Base-by-base conservation (phyloP, 2,888 invertebrate genomes). In the Epiblema foenella region DNA sequence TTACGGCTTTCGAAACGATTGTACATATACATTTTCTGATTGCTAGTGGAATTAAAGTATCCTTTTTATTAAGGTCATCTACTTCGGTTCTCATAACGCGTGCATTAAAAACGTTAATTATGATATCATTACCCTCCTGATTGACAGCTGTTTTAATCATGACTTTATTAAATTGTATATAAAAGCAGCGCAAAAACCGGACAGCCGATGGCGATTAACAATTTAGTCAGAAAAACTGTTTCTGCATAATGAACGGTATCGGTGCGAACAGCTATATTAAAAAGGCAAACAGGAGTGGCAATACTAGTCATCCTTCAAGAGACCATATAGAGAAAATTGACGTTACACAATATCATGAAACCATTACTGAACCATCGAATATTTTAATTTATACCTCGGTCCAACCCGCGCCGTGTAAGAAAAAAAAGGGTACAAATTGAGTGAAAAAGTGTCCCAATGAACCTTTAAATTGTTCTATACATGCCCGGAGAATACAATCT, bases 191-290 rank as follows among this genome's bases (percentile, higher is more conserved):
- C 79, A 81, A 83, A 84, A 78, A 86, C 73, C 78, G 75, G 72
- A 77, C 83, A 82, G 85, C 86, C 85, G 87, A 83, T 82, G 85
- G 85, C 86, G 84, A 89, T 90, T 89, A 89, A 87, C 85, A 86
- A 89, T 87, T 87, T 79, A 80, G 79, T 72, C 79, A 81, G 80
- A 85, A 85, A 87, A 89, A 85, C 82, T 80, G 81, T 83, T 79
- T 75, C 75, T 71, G 82, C 83, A 79, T 88, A 89, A 89, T 87
- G 82, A 88, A 85, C 82, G 84, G 85, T 87, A 84, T 87, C 84
- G 83, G 85, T 84, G 86, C 82, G 84, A 87, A 89, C 88, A 85
- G 86, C 87, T 88, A 85, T 86, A 89, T 89, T 87, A 81, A 88
- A 86, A 89, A 88, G 86, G 88, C 79, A 84, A 89, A 85, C 82